phyloP scores from a whole-genome alignment of 2,888 invertebrate species.

The Saturnia pavonia region DNA sequence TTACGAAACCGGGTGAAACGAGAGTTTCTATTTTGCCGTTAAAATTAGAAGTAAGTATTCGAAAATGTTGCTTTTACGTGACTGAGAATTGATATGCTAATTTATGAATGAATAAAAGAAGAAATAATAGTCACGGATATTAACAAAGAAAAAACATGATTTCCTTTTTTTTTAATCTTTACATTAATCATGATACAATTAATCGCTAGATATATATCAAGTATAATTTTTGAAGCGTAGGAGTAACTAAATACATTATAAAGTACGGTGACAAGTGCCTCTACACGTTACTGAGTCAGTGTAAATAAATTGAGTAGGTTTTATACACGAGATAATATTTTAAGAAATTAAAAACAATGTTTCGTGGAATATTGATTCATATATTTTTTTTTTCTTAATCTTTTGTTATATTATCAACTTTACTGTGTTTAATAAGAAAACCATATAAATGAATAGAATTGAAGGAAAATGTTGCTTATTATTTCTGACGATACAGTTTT shows the following conservation, averaged over 20 bases:
- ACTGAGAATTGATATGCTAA: neutral
- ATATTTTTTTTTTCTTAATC: too few relatives aligned
- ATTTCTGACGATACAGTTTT: too few relatives aligned
- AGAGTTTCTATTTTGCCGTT: conserved; percentile 13
- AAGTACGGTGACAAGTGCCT: neutral
- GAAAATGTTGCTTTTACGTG: neutral
- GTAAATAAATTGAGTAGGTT: neutral
- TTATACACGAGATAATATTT: too few relatives aligned
- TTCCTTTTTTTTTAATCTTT: neutral
- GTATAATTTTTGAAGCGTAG: neutral
- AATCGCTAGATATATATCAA: too few relatives aligned
- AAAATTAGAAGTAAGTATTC: neutral
- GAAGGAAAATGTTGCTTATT: too few relatives aligned
- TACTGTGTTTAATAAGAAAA: too few relatives aligned
- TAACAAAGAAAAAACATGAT: neutral
- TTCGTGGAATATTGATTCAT: too few relatives aligned
- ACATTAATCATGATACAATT: neutral
- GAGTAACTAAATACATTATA: neutral
- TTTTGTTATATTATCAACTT: too few relatives aligned
- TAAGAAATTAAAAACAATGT: too few relatives aligned
- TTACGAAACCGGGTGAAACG: conserved; percentile 12
- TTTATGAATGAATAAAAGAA: conserved; percentile 1
- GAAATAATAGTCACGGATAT: neutral
- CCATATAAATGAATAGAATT: too few relatives aligned
- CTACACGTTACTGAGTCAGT: neutral